phyloP scores from a whole-genome alignment of 2,797 vertebrate species.

The Dendrocincla tyrannina region DNA sequence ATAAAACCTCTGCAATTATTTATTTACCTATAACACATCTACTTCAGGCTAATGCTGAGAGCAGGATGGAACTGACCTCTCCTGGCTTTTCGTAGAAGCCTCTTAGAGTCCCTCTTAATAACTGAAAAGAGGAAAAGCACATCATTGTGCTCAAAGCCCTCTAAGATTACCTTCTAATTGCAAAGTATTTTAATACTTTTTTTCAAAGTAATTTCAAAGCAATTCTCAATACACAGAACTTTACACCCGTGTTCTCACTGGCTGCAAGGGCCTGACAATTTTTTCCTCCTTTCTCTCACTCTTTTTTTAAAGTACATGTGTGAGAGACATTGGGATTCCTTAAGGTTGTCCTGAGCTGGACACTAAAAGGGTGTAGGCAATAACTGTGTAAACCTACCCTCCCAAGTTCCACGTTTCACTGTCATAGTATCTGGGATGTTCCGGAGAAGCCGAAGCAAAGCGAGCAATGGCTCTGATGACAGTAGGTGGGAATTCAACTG shows the following conservation, averaged over 20 bases:
- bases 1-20: not conserved
- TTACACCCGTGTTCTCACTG: not conserved
- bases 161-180: not conserved
- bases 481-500: not conserved
- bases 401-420: not conserved
- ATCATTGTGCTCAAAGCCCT: not conserved
- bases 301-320: not conserved
- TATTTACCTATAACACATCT: not conserved
- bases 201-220: not conserved
- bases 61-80: not conserved
- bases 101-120: not conserved
- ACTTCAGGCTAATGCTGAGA: not conserved
- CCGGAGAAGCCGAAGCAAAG: not conserved
- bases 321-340: not conserved
- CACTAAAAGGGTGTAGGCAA: not conserved
- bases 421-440: not conserved
- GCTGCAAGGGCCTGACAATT: not conserved
- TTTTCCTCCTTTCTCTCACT: fast-evolving
- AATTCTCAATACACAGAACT: not conserved
- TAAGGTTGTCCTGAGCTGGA: not conserved
- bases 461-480: not conserved
- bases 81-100: not conserved
- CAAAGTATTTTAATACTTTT: not conserved
- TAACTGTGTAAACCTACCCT: not conserved
- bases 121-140: not conserved